A percentile compares a stretch with the other conserved stretches of the same genome.
These are phyloP conservation scores for Chelonus insularis DNA, from an alignment of 1,140 invertebrate genomes.

Conservation along the genomic window DNA sequence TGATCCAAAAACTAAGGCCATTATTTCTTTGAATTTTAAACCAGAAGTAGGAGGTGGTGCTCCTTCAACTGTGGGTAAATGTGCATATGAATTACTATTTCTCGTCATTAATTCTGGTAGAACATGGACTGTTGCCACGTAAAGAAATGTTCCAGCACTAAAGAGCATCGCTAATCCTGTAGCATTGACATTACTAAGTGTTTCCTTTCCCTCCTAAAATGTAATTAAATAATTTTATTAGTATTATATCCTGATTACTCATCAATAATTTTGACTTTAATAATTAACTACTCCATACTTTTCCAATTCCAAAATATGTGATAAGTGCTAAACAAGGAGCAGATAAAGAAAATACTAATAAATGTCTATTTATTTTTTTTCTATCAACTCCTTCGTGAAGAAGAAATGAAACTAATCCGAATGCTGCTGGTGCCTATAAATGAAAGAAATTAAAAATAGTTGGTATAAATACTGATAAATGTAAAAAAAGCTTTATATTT, in stretches of 20 bases:
- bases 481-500: neutral
- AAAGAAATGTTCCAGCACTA: slow-evolving; percentile 97
- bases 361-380: slow-evolving; percentile 83
- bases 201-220: slow-evolving; percentile 68
- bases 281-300: too few relatives aligned
- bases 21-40: slow-evolving; percentile 77
- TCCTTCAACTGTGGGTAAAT: slow-evolving; percentile 59
- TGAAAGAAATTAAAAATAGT: neutral
- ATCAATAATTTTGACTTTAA: too few relatives aligned
- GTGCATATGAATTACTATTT: slow-evolving; percentile 57
- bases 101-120: slow-evolving; percentile 84
- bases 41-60: slow-evolving; percentile 61
- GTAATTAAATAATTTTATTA: slow-evolving; percentile 18
- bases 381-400: slow-evolving; percentile 93
- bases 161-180: slow-evolving; percentile 98
- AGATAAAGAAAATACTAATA: slow-evolving; percentile 91
- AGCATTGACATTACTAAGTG: slow-evolving; percentile 82
- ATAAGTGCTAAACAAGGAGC: slow-evolving; percentile 88
- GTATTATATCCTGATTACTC: too few relatives aligned
- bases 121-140: slow-evolving; percentile 98
- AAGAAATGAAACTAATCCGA: slow-evolving; percentile 96
- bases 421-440: slow-evolving; percentile 89
- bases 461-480: neutral
- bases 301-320: slow-evolving; percentile 92
- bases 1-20: slow-evolving; percentile 82